Evolutionary conservation across 2,113 vertebrate genomes (phyloP).

Genomic region (Pluvianellus socialis): DNA sequence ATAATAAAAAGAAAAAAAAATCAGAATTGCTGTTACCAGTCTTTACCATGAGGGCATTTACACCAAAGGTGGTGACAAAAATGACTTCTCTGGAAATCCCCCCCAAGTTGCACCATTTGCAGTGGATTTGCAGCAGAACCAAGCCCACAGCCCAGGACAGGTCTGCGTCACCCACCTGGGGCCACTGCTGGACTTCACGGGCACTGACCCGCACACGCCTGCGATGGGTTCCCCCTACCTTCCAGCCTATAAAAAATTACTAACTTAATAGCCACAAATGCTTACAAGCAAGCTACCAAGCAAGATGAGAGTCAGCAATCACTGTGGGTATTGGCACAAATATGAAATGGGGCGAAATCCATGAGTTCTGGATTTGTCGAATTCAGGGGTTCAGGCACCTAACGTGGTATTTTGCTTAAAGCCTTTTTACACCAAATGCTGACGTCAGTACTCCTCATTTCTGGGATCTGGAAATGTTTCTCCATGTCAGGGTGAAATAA

Average conservation of each 20-base stretch:
- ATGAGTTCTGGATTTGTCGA: not conserved
- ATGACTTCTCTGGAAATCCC: not conserved
- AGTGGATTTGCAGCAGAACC: not conserved
- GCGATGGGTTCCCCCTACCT: rapidly evolving
- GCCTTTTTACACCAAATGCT: not conserved
- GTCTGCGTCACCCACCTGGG: not conserved
- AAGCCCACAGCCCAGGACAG: no score
- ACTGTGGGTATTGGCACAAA: not conserved
- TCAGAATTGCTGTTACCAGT: not conserved
- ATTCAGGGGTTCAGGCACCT: rapidly evolving
- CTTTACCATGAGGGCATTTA: not conserved
- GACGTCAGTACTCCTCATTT: not conserved
- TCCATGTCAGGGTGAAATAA: not conserved
- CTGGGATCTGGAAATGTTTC: not conserved
- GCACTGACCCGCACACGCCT: rapidly evolving
- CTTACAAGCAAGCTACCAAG: not conserved
- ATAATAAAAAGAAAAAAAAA: not conserved
- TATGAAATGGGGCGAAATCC: not conserved
- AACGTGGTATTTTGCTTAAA: not conserved
- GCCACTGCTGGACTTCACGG: no score
- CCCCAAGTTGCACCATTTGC: not conserved
- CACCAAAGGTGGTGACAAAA: not conserved
- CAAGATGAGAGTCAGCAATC: not conserved
- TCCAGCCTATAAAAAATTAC: not conserved
- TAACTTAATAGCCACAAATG: not conserved